phyloP scores from a whole-genome alignment of 2,113 vertebrate genomes.

The Zosterops hypoxanthus region DNA sequence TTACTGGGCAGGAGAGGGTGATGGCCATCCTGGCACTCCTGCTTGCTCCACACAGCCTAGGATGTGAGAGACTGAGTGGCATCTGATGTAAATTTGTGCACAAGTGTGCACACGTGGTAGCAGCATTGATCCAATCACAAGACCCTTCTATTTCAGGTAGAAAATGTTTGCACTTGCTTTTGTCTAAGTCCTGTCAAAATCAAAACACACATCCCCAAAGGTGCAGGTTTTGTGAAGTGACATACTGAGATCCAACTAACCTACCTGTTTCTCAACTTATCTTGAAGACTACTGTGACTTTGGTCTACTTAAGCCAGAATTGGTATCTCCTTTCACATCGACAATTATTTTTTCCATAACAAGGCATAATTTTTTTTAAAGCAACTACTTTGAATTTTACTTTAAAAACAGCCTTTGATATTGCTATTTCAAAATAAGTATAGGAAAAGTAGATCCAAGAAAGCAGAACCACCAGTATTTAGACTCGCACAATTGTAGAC shows the following conservation, averaged over 20 bases:
- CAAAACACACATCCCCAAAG: neutral
- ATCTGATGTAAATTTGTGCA: neutral
- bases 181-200: neutral
- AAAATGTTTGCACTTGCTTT: neutral
- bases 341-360: neutral
- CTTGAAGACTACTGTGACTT: neutral
- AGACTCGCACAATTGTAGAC: neutral
- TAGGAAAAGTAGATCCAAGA: neutral
- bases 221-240: neutral
- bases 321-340: neutral
- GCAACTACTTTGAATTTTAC: neutral
- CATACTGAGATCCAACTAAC: neutral
- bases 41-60: neutral
- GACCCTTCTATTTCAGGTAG: neutral
- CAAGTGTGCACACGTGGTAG: accelerated
- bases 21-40: too few relatives aligned
- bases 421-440: neutral
- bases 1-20: neutral
- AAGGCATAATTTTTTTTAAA: neutral
- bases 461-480: neutral
- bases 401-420: neutral
- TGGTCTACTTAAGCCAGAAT: neutral
- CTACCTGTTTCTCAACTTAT: neutral
- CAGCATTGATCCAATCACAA: neutral
- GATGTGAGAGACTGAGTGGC: neutral